phyloP scores from a whole-genome alignment of 2,113 vertebrate species.

The Candoia aspera region DNA sequence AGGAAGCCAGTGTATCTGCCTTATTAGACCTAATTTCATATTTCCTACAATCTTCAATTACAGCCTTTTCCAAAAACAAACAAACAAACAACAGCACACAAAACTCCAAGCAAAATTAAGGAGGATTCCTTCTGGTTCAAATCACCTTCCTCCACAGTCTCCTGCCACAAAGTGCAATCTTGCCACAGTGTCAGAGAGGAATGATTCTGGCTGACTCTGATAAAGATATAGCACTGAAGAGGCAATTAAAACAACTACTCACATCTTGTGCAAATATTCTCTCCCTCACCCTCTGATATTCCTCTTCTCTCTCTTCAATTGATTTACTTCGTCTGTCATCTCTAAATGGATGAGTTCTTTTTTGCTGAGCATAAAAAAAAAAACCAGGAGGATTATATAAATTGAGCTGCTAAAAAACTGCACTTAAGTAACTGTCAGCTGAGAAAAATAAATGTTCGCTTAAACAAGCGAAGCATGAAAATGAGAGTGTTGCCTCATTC shows the following conservation, averaged over 20 bases:
- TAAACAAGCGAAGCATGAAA: constrained; percentile 65
- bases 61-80: constrained; percentile 46
- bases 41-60: constrained; percentile 29
- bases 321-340: constrained; percentile 93
- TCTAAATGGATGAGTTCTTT: constrained; percentile 88
- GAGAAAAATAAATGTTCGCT: constrained; percentile 73
- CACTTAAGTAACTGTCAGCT: constrained; percentile 72
- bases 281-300: constrained; percentile 94
- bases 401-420: constrained; percentile 72
- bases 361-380: constrained; percentile 83
- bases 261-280: constrained; percentile 97
- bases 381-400: constrained; percentile 81
- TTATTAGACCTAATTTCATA: constrained; percentile 18
- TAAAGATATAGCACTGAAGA: constrained; percentile 72
- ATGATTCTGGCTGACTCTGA: constrained; percentile 61
- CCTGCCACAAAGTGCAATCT: constrained; percentile 46
- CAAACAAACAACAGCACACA: neutral
- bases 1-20: constrained; percentile 1
- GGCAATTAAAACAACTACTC: constrained; percentile 86
- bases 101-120: neutral
- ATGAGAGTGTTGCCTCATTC: constrained; percentile 34
- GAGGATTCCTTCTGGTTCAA: constrained; percentile 7
- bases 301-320: constrained; percentile 97
- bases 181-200: constrained; percentile 38
- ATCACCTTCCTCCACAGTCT: constrained; percentile 33